Conservation (phyloP, 1,140 invertebrate species). For the Apis cerana region DNA sequence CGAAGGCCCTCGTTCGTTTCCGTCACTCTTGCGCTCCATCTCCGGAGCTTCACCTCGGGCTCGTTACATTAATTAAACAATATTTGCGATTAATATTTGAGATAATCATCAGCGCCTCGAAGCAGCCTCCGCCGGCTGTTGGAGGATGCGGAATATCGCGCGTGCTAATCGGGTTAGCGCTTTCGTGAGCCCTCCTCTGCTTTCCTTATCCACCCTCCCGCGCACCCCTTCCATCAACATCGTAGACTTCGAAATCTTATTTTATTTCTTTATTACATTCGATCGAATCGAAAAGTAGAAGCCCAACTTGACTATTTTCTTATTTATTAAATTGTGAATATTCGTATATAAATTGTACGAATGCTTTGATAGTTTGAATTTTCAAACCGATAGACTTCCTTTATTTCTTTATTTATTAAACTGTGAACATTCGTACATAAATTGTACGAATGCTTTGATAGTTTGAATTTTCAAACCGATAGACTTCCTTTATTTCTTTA, state of each 20-base stretch:
- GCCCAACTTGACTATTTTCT: too few relatives aligned
- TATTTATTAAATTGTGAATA: too few relatives aligned
- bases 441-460: too few relatives aligned
- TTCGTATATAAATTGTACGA: too few relatives aligned
- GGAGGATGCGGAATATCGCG: constrained; percentile 61
- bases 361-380: too few relatives aligned
- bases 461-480: too few relatives aligned
- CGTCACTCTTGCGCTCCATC: constrained; percentile 22
- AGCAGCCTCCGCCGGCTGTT: constrained; percentile 58
- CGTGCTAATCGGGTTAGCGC: constrained; percentile 65
- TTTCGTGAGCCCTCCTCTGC: constrained; percentile 50
- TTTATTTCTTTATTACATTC: neutral
- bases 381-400: too few relatives aligned
- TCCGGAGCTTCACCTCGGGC: constrained; percentile 53
- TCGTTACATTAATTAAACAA: constrained; percentile 79
- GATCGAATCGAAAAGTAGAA: too few relatives aligned
- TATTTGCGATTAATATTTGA: constrained; percentile 80
- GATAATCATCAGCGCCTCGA: constrained; percentile 78
- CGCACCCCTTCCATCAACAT: neutral
- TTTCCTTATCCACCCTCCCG: constrained; percentile 33
- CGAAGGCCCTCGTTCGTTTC: neutral
- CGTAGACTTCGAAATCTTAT: neutral
- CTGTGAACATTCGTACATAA: too few relatives aligned
- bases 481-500: too few relatives aligned
- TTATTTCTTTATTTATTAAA: too few relatives aligned